Evolutionary conservation across 2,113 vertebrate species (phyloP).

Genomic region (Cololabis saira): DNA sequence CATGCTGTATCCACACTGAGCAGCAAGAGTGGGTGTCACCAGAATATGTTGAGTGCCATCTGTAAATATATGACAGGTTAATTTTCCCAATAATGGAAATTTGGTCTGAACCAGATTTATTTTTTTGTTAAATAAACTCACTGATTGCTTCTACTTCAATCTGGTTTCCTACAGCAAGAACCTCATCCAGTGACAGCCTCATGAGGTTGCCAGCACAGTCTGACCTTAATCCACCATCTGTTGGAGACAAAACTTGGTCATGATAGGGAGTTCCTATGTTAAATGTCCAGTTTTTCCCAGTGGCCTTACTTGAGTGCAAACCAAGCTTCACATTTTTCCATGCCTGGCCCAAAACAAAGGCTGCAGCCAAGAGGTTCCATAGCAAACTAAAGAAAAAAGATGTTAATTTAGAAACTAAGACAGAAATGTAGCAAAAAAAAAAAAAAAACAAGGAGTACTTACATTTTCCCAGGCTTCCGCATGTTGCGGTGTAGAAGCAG

Average conservation of each 20-base stretch:
- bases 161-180: conserved; percentile 70
- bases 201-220: conserved; percentile 76
- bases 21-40: conserved; percentile 70
- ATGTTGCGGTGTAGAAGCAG: conserved; percentile 50
- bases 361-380: conserved; percentile 63
- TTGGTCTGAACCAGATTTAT: background rate
- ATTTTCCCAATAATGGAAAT: fast-evolving
- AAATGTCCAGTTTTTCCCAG: too few relatives aligned
- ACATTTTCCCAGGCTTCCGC: conserved; percentile 47
- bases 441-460: conserved; percentile 7
- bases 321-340: conserved; percentile 42
- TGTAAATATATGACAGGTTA: conserved; percentile 16
- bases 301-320: conserved; percentile 69
- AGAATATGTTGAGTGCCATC: conserved; percentile 65
- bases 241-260: background rate
- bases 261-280: too few relatives aligned
- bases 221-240: conserved; percentile 62
- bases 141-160: conserved; percentile 79
- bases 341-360: conserved; percentile 47
- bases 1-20: conserved; percentile 81
- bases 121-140: conserved; percentile 47
- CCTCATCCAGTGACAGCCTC: conserved; percentile 72
- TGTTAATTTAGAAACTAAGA: background rate
- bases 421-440: background rate
- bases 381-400: conserved; percentile 40